Conservation (phyloP, 2,797 vertebrate genomes). For the Menidia menidia region DNA sequence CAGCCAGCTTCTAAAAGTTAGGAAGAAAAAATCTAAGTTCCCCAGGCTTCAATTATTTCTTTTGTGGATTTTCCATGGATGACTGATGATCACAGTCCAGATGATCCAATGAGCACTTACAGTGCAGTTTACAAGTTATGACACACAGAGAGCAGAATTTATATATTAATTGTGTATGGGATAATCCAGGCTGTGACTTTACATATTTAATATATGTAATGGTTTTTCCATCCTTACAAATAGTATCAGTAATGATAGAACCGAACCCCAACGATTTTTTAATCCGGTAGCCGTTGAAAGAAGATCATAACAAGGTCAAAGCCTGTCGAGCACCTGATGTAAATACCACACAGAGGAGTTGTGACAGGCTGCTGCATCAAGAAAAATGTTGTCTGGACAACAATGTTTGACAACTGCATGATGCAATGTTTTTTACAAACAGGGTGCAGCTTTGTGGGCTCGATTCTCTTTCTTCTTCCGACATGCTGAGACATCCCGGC, state of each 20-base stretch:
- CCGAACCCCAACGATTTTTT: too few relatives aligned
- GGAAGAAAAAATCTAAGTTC: neutral
- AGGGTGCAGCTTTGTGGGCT: slow-evolving; percentile 1
- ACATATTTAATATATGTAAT: neutral
- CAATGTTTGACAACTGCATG: too few relatives aligned
- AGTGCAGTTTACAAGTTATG: neutral
- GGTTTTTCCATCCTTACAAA: neutral
- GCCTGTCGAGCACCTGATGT: neutral
- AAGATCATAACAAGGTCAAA: neutral
- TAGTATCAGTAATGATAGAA: neutral
- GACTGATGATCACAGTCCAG: too few relatives aligned
- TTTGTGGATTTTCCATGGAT: neutral
- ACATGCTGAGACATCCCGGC: slow-evolving; percentile 17
- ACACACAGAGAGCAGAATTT: too few relatives aligned
- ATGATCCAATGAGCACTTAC: too few relatives aligned
- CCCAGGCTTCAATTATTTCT: neutral
- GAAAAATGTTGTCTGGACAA: neutral
- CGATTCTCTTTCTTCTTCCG: neutral
- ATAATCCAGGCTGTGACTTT: too few relatives aligned
- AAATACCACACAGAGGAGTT: slow-evolving; percentile 1
- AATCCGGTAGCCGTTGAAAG: neutral
- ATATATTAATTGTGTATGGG: too few relatives aligned
- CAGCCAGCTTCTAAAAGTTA: neutral
- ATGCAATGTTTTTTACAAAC: neutral
- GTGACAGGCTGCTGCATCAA: neutral